Percentiles rank a stretch among this genome's conserved stretches.
Conservation (phyloP, 2,113 vertebrate species). For the Clinocottus analis region DNA sequence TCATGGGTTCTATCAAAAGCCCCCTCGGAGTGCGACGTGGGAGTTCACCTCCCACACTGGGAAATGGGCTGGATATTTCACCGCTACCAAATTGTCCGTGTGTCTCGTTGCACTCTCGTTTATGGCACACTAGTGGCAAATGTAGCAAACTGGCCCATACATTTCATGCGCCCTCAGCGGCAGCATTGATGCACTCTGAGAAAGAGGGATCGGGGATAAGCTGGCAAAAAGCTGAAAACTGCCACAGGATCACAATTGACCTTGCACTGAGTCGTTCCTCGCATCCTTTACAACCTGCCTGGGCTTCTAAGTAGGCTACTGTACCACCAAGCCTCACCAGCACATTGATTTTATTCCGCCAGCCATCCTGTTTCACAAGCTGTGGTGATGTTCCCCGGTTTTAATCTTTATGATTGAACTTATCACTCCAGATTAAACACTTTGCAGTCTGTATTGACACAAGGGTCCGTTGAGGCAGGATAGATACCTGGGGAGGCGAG, state of each 20-base stretch:
- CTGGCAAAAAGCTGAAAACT: conserved; percentile 21
- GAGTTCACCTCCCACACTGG: conserved; percentile 51
- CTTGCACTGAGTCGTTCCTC: conserved; percentile 46
- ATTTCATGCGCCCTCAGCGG: conserved; percentile 37
- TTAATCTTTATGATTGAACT: conserved; percentile 58
- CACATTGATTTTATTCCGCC: conserved; percentile 25
- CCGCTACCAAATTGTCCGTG: conserved; percentile 66
- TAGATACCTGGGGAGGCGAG: conserved; percentile 50
- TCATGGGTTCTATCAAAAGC: conserved; percentile 28
- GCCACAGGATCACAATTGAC: conserved; percentile 44
- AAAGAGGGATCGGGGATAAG: conserved; percentile 31
- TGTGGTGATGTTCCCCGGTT: conserved; percentile 17
- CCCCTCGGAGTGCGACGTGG: conserved; percentile 15
- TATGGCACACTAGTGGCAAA: conserved; percentile 70
- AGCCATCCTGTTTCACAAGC: conserved; percentile 33
- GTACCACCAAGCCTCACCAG: conserved; percentile 21
- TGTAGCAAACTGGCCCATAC: conserved; percentile 34
- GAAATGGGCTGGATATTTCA: conserved; percentile 60
- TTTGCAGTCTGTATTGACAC: conserved; percentile 63
- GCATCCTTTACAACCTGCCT: conserved; percentile 28
- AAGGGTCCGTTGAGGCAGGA: conserved; percentile 15
- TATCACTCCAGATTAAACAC: conserved; percentile 63
- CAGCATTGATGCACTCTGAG: conserved; percentile 35
- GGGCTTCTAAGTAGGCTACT: conserved; percentile 5
- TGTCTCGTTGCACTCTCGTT: conserved; percentile 64